Base-by-base conservation (phyloP, 2,888 invertebrate species). In the Thumatha senex region DNA sequence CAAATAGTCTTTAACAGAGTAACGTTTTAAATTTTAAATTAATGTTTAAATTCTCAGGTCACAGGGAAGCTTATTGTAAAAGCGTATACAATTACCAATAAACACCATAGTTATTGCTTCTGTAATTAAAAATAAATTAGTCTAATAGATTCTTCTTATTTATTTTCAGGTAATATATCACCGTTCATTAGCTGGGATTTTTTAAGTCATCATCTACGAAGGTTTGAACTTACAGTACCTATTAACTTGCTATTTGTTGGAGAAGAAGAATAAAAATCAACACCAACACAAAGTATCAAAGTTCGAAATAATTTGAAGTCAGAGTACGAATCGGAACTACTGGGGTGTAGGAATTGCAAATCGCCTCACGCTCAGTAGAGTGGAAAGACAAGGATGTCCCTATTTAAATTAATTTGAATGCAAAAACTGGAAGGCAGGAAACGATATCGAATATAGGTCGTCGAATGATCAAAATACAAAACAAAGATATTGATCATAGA, bases 351-450 rank as follows among this genome's bases (percentile, higher is more conserved):
- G 76, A 85, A 86, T 86, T 81, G 82, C 75, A 81, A 84, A 87
- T 87, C 87, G 82, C 74, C 76, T 84, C 74, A 76, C 76, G 82
- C 82, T 83, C 74, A 74, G 70, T 75, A 61, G 71, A 84, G 85
- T 67, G 78, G 78, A 84, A 84, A 87, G 82, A 84, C 86, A 84
- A 85, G 80, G 82, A 84, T 82, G 84, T 83, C 52, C 58, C 72
- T 74, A 83, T 85, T 84, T 84, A 83, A 87, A 86, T 86, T 85
- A 88, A 88, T 87, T 87, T 84, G 69, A 61, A 68, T 68, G 65
- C 71, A 59, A 64, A 67, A 55, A 60, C 62, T 54, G 58, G 61
- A 68, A 72, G 57, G 5, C 18, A 24, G 18, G 70, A 67, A 65
- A 68, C 58, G 65, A 62, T 61, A 36, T 60, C 50, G 50, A 67